Evolutionary conservation across 2,888 invertebrate species (phyloP).

Genomic region (Caenorhabditis afra): DNA sequence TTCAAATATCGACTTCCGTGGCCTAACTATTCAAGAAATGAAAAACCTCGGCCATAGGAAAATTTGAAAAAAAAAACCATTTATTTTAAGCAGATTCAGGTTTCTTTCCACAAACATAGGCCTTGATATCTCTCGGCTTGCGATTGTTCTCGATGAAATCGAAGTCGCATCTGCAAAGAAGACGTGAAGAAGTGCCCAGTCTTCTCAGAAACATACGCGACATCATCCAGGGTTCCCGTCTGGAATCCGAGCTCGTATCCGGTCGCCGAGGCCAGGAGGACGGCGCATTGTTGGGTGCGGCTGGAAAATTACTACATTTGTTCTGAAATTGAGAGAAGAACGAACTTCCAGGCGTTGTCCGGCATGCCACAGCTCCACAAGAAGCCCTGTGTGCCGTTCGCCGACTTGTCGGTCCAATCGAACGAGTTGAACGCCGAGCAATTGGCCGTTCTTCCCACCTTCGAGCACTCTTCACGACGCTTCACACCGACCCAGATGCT

Average conservation of each 20-base stretch:
- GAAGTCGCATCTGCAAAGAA: background rate
- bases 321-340: too few relatives aligned
- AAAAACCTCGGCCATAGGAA: too few relatives aligned
- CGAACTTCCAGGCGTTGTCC: slow-evolving; percentile 1
- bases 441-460: background rate
- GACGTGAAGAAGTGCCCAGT: too few relatives aligned
- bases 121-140: background rate
- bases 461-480: slow-evolving; percentile 5
- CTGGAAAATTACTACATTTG: slow-evolving; percentile 15
- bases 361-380: slow-evolving; percentile 17
- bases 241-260: too few relatives aligned
- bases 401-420: slow-evolving; percentile 25
- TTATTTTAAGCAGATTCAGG: background rate
- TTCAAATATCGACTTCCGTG: too few relatives aligned
- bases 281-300: slow-evolving; percentile 9
- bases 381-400: slow-evolving; percentile 16
- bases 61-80: too few relatives aligned
- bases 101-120: slow-evolving; percentile 17
- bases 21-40: too few relatives aligned
- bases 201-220: slow-evolving; percentile 2
- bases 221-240: slow-evolving; percentile 9
- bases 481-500: slow-evolving; percentile 5
- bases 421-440: slow-evolving; percentile 20
- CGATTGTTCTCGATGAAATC: background rate
- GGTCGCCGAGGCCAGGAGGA: slow-evolving; percentile 14